Percentiles rank a stretch among this genome's conserved stretches.
phyloP scores from a whole-genome alignment of 2,113 vertebrate species.

The Amblyopsis rosae region DNA sequence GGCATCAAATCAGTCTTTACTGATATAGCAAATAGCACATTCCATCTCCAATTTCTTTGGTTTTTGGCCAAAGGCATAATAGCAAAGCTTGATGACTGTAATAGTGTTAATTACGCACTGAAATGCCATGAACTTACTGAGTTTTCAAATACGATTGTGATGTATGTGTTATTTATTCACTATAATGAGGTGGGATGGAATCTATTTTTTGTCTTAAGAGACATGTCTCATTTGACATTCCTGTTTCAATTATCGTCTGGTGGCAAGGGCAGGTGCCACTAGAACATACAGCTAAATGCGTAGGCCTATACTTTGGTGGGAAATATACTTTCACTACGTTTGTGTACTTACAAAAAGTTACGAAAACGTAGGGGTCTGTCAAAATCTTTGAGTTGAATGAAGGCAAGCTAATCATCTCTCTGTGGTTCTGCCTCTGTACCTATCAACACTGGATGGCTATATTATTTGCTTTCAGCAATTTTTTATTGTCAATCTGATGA shows the following conservation, averaged over 20 bases:
- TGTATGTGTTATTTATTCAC: conserved; percentile 34
- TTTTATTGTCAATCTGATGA: too few relatives aligned
- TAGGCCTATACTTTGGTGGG: too few relatives aligned
- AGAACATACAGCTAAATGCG: too few relatives aligned
- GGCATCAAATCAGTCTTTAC: conserved; percentile 57
- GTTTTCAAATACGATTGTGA: conserved; percentile 16
- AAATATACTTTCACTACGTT: too few relatives aligned
- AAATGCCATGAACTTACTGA: conserved; percentile 16
- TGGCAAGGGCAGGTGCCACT: too few relatives aligned
- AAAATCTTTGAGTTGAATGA: too few relatives aligned
- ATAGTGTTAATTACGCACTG: conserved; percentile 25
- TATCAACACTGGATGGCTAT: background rate
- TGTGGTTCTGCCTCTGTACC: too few relatives aligned
- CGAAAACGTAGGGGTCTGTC: too few relatives aligned
- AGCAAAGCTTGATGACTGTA: conserved; percentile 1
- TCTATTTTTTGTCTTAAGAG: conserved; percentile 27
- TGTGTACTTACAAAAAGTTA: too few relatives aligned
- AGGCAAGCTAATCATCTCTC: too few relatives aligned
- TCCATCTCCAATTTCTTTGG: conserved; percentile 6
- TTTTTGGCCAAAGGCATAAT: conserved; percentile 7
- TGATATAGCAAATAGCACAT: conserved; percentile 45
- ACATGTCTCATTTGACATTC: conserved; percentile 22
- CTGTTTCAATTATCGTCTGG: conserved; percentile 9
- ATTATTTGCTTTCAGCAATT: background rate
- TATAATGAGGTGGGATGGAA: conserved; percentile 26